These are phyloP conservation scores for Dreissena rostriformis DNA, from an alignment of 1,140 invertebrate species.

Conservation along the genomic window DNA sequence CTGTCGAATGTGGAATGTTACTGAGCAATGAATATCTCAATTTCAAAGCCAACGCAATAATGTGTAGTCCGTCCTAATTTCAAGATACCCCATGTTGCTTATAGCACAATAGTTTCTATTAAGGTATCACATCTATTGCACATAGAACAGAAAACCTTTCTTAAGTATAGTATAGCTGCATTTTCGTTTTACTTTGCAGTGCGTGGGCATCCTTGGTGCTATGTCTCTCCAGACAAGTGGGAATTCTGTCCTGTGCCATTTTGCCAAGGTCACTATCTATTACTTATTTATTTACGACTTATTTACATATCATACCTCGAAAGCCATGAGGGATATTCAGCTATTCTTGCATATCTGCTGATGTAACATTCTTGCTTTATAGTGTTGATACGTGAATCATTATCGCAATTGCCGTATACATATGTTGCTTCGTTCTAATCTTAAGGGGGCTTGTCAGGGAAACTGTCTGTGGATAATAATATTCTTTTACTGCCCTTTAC, in stretches of 20 bases:
- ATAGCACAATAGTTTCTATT: too few species aligned
- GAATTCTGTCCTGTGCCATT: conserved; percentile 33
- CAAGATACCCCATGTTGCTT: too few species aligned
- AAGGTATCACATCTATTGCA: neutral
- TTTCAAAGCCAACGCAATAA: too few species aligned
- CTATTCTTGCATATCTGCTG: too few species aligned
- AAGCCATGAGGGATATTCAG: neutral
- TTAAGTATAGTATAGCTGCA: neutral
- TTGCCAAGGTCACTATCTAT: conserved; percentile 16
- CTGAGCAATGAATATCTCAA: neutral
- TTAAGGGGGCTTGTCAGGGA: too few species aligned
- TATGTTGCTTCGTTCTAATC: too few species aligned
- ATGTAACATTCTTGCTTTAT: too few species aligned
- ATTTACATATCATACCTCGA: neutral
- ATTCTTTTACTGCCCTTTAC: too few species aligned
- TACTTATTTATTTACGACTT: neutral
- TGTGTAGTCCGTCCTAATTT: too few species aligned
- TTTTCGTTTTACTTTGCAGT: neutral
- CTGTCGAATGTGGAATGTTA: neutral
- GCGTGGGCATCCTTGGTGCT: conserved; percentile 21
- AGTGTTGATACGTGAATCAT: too few species aligned
- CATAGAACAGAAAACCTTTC: neutral
- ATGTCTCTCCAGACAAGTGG: neutral
- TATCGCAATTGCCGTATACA: too few species aligned
- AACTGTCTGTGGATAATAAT: too few species aligned